phyloP scores from a whole-genome alignment of 2,113 vertebrate genomes.

The human region GRCh38 chr18:75900501-75901000 shows the following conservation, averaged over 20 bases:
- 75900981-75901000: too few relatives aligned
- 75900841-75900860: fast-evolving
- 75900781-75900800: not conserved
- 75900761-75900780: too few relatives aligned
- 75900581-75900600: not conserved
- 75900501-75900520: not conserved
- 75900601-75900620: not conserved
- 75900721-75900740: not conserved
- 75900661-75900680: not conserved
- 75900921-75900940: not conserved
- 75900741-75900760: fast-evolving
- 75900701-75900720: not conserved
- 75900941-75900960: fast-evolving
- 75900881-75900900: fast-evolving
- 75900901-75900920: fast-evolving
- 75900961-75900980: fast-evolving
- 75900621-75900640: not conserved
- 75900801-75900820: too few relatives aligned
- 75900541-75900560: not conserved
- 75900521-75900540: not conserved
- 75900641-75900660: not conserved
- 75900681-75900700: not conserved
- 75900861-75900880: not conserved
- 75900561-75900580: not conserved
- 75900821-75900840: not conserved